Evolutionary conservation across 2,888 invertebrate genomes (phyloP), one percentile per base, ranked within the genome.

Genomic region (Chrysolina americana): DNA sequence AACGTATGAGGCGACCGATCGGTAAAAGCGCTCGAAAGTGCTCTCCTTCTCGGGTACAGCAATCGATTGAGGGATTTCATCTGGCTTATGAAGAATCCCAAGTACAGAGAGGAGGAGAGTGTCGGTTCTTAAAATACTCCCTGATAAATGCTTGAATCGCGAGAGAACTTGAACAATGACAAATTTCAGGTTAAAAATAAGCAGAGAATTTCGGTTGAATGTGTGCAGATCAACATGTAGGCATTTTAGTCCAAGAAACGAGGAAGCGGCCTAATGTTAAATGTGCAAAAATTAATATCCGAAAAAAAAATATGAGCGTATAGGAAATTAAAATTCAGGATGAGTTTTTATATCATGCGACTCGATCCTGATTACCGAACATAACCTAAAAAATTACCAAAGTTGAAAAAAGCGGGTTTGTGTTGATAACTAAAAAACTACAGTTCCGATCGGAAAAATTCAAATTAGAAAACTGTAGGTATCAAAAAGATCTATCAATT

Each of bases 1-100:
- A 71, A 71, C 66, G 66, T 66, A 68, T 28, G 48, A 50, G 36
- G 53, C 53, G 21, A 21, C 36, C 68, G 59, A 59, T 28, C 36
- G 53, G 21, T 19, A 59, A 53, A 68, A 36, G 41, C 44, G 41
- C 41, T 68, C 53, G 53, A 36, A 53, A 50, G 36, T 41, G 13
- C 48, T 13, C 15, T 50, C n/a, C n/a, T 48, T 66, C 11, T 48
- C 48, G 21, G 50, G 41, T 41, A 48, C 53, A 41, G 41, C 48
- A 59, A 17, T 28, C 36, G 59, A n/a, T 28, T 11, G 23, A 8
- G 36, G n/a, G 59, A 28, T 59, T n/a, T 36, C 28, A 28, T 59
- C n/a, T 5, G 19, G 4, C 36, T 36, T 8, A 36, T 36, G 36
- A 15, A 23, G 56, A 23, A 23, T 56, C 23, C 56, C 13, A 56